Evolutionary conservation across 1,140 invertebrate genomes (phyloP).

Genomic region (Formica exsecta): DNA sequence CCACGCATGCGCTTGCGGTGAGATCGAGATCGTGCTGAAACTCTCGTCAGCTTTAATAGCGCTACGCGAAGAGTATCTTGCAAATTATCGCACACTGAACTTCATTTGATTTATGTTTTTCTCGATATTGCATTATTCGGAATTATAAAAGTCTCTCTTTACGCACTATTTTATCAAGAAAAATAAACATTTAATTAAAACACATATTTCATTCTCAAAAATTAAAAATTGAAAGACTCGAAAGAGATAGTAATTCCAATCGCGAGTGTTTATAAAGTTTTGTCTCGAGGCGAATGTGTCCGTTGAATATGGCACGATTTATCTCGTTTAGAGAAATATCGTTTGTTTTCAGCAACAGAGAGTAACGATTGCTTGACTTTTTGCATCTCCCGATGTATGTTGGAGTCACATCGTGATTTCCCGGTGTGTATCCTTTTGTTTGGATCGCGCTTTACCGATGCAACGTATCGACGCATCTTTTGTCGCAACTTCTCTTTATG

Average conservation of each 20-base stretch:
- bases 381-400: conserved; percentile 26
- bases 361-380: conserved; percentile 22
- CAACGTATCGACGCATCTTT: conserved; percentile 7
- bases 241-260: neutral
- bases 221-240: neutral
- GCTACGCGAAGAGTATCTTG: neutral
- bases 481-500: conserved; percentile 51
- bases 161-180: neutral
- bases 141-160: neutral
- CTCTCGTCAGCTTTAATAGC: conserved; percentile 34
- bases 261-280: neutral
- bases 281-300: neutral
- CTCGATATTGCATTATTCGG: neutral
- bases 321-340: neutral
- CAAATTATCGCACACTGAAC: conserved; percentile 22
- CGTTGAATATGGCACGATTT: neutral
- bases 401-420: conserved; percentile 41
- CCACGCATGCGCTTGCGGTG: conserved; percentile 19
- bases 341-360: conserved; percentile 36
- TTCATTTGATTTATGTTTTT: neutral
- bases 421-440: neutral
- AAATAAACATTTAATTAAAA: neutral
- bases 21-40: conserved; percentile 39
- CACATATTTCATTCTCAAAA: no score
- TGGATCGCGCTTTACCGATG: neutral